A percentile compares a stretch with the other conserved stretches of the same genome.
Conservation (phyloP, 2,888 invertebrate species). For the Ommatoiulus sabulosus region DNA sequence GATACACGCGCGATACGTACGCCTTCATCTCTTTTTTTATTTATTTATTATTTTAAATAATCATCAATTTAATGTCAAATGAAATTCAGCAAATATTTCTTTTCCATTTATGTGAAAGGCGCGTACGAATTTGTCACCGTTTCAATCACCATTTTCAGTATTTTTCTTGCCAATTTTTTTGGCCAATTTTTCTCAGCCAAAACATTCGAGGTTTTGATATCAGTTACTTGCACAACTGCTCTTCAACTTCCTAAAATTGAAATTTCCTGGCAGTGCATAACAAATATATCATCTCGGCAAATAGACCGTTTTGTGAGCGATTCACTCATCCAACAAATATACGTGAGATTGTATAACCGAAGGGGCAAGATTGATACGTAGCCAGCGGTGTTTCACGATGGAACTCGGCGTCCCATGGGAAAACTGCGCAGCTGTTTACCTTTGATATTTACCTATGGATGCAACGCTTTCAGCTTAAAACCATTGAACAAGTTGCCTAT, state of each 20-base stretch:
- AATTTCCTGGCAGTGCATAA: conserved; percentile 15
- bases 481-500: background rate
- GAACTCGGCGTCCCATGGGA: background rate
- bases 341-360: conserved; percentile 15
- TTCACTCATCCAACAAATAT: conserved; percentile 11
- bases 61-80: background rate
- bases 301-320: conserved; percentile 30
- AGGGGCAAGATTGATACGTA: conserved; percentile 21
- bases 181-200: background rate
- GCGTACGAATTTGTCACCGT: background rate
- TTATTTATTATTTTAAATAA: background rate
- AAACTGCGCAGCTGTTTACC: conserved; percentile 30
- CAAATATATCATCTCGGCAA: conserved; percentile 20
- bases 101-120: background rate
- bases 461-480: background rate
- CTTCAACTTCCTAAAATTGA: conserved; percentile 3
- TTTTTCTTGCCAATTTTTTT: background rate
- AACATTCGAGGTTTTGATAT: background rate
- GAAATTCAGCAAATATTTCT: background rate
- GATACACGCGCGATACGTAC: no score
- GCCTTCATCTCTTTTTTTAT: background rate
- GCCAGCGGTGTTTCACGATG: background rate
- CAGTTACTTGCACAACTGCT: background rate
- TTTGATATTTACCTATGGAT: conserved; percentile 10
- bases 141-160: background rate